phyloP scores from a whole-genome alignment of 2,113 vertebrate genomes.

The Gymnocephalus cernua region DNA sequence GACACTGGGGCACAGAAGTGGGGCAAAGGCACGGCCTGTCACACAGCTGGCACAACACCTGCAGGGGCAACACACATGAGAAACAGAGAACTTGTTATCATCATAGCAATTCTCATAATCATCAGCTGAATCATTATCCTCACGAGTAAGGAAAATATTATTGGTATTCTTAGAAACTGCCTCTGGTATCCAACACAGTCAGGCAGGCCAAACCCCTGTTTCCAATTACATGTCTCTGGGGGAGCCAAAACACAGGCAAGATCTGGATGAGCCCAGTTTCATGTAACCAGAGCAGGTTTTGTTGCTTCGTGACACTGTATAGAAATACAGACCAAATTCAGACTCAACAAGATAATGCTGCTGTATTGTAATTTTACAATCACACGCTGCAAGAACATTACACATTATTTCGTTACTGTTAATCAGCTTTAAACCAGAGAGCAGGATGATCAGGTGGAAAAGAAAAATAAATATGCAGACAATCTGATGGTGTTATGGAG shows the following conservation, averaged over 20 bases:
- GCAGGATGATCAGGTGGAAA: neutral
- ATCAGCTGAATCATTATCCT: neutral
- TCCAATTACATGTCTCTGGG: slow-evolving; percentile 47
- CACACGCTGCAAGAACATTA: neutral
- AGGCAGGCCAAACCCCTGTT: slow-evolving; percentile 45
- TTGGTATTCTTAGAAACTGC: slow-evolving; percentile 22
- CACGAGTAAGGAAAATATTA: neutral
- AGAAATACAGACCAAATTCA: neutral
- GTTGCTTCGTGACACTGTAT: neutral
- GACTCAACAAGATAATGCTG: neutral
- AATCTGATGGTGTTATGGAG: neutral
- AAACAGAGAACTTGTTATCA: neutral
- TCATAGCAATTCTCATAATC: neutral
- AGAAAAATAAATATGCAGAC: neutral
- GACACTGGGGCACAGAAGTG: slow-evolving; percentile 83
- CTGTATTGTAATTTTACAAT: neutral
- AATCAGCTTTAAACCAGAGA: neutral
- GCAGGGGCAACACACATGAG: neutral
- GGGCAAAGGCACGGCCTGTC: slow-evolving; percentile 87
- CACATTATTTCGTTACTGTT: neutral
- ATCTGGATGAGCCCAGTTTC: slow-evolving; percentile 11
- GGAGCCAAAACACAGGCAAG: slow-evolving; percentile 43
- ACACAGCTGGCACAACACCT: slow-evolving; percentile 92
- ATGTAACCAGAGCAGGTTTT: slow-evolving; percentile 24
- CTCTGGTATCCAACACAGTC: neutral